A percentile compares a stretch with the other conserved stretches of the same genome.
These are phyloP conservation scores for Scortum barcoo DNA, from an alignment of 2,113 vertebrate genomes.

Conservation along the genomic window DNA sequence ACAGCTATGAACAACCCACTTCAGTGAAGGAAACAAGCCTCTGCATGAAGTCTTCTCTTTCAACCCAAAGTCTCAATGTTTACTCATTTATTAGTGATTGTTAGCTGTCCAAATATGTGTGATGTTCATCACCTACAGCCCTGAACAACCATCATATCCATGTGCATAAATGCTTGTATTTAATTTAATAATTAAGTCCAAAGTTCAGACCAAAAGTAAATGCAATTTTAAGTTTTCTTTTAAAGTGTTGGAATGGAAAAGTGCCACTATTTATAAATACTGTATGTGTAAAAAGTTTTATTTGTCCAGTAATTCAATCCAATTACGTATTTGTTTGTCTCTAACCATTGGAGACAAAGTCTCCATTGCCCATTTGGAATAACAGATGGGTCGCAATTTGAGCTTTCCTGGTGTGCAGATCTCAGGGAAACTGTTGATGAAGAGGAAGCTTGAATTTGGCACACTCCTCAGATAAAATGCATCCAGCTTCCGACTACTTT, in stretches of 20 bases:
- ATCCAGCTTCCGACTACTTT: background rate
- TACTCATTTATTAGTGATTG: background rate
- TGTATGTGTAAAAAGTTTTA: background rate
- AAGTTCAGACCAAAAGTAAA: background rate
- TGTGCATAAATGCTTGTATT: background rate
- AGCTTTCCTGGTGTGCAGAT: slow-evolving; percentile 41
- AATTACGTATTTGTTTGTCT: background rate
- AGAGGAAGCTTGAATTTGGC: slow-evolving; percentile 7
- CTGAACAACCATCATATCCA: background rate
- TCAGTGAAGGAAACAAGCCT: slow-evolving; percentile 9
- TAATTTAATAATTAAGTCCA: background rate
- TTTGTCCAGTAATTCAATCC: background rate
- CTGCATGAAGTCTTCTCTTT: slow-evolving; percentile 4
- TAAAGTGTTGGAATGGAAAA: background rate
- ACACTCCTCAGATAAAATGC: background rate
- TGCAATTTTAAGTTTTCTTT: background rate
- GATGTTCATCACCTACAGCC: background rate
- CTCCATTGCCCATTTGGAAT: background rate
- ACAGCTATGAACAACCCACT: background rate
- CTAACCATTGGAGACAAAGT: background rate
- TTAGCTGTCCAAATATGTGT: background rate
- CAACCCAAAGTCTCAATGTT: background rate
- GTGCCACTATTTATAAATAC: background rate
- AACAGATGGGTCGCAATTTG: background rate
- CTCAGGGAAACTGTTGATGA: slow-evolving; percentile 13